These are phyloP conservation scores for Lottia scabra DNA, from an alignment of 2,888 invertebrate genomes.

Conservation along the genomic window DNA sequence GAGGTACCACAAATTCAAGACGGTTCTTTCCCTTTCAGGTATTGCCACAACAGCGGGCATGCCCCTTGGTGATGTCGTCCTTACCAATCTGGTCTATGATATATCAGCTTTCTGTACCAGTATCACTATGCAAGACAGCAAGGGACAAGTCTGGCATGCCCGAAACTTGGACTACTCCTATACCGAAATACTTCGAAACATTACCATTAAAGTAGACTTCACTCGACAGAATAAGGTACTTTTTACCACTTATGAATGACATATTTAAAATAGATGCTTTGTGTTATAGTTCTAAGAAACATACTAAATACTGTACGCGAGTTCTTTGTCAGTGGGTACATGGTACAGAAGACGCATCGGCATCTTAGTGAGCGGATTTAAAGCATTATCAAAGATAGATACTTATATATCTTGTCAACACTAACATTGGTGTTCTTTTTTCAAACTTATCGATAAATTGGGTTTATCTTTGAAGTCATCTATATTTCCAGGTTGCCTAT, in stretches of 20 bases:
- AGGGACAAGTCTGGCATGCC: constrained; percentile 58
- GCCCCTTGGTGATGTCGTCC: constrained; percentile 13
- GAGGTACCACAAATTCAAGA: background rate
- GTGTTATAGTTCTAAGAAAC: too few relatives aligned
- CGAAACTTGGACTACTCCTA: constrained; percentile 63
- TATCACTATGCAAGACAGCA: constrained; percentile 56
- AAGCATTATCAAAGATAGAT: too few relatives aligned
- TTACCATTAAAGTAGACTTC: constrained; percentile 36
- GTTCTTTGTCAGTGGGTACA: too few relatives aligned
- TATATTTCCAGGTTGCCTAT: constrained; percentile 54
- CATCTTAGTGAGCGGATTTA: too few relatives aligned
- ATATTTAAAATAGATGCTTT: too few relatives aligned
- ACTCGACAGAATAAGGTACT: constrained; percentile 4
- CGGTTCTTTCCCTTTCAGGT: background rate
- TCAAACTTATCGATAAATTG: too few relatives aligned
- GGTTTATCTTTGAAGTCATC: too few relatives aligned
- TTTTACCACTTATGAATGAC: too few relatives aligned
- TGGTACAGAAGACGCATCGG: too few relatives aligned
- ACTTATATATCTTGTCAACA: too few relatives aligned
- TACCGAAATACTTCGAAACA: constrained; percentile 33
- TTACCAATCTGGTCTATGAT: constrained; percentile 12
- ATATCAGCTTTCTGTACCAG: constrained; percentile 53
- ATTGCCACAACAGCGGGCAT: constrained; percentile 3
- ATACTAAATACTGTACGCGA: too few relatives aligned
- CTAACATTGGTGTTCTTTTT: too few relatives aligned